phyloP scores from a whole-genome alignment of 2,888 invertebrate species.

The Epinotia demarniana region DNA sequence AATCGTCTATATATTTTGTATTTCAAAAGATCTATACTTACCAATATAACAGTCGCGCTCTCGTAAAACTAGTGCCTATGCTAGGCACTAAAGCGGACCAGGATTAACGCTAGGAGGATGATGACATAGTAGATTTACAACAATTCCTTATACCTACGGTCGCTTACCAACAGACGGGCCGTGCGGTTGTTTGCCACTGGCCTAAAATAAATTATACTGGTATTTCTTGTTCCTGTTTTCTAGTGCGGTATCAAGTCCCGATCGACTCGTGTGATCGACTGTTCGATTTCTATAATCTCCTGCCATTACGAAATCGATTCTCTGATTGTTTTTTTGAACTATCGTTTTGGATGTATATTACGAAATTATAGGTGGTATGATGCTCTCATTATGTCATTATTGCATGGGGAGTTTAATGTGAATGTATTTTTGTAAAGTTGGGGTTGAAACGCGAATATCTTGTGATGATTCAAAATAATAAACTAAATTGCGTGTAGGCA shows the following conservation, averaged over 20 bases:
- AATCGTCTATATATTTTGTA: too few relatives aligned
- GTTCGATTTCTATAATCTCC: slow-evolving; percentile 19
- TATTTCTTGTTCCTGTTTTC: not conserved
- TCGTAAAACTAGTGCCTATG: too few relatives aligned
- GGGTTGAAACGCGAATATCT: not conserved
- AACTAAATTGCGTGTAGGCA: too few relatives aligned
- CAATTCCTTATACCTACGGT: too few relatives aligned
- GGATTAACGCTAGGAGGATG: too few relatives aligned
- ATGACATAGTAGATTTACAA: too few relatives aligned
- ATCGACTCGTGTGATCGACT: slow-evolving; percentile 16
- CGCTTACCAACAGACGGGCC: too few relatives aligned
- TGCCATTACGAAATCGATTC: slow-evolving; percentile 25
- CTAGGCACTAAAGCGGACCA: too few relatives aligned
- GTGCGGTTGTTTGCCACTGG: too few relatives aligned
- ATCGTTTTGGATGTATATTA: slow-evolving; percentile 11
- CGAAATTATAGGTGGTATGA: slow-evolving; percentile 10
- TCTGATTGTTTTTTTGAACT: slow-evolving; percentile 27
- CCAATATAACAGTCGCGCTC: too few relatives aligned
- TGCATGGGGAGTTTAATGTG: not conserved
- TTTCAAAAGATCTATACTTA: too few relatives aligned
- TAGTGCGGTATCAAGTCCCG: not conserved
- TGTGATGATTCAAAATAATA: too few relatives aligned
- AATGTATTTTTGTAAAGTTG: not conserved
- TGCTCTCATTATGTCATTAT: slow-evolving; percentile 24
- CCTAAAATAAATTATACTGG: not conserved